Base-by-base conservation (phyloP, 1,140 invertebrate species). In the Procambarus virginalis region DNA sequence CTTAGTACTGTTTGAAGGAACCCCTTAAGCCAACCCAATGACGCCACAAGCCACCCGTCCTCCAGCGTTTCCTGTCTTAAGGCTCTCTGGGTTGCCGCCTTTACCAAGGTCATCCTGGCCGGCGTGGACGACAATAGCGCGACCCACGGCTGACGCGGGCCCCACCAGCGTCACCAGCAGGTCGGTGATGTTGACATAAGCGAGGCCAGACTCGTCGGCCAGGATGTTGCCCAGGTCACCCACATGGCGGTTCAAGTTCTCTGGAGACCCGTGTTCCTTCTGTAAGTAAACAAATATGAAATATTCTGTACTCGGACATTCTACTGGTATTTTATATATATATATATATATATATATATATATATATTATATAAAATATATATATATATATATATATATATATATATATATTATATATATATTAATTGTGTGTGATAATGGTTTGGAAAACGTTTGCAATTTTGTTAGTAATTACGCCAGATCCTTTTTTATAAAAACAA, bases 61-160 rank as follows among this genome's bases (percentile, higher is more conserved):
- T 5, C 99, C 99, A 92, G 99, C 98, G 95, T 99, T 99, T 55
- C 99, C 99, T 81, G 99, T 99, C 17, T 97, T 97, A 94, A 97
- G 97, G 94, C 98, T 99, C 76, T 98, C 95, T 93, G 99, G 97
- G 93, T 99, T 97, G 2, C 97, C 98, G 86, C 98, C 98, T 91
- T 96, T 95, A 6, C 98, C 99, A 77, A 99, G 95, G 94, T 99
- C 99, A 95, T 99, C 99, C 75, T 96, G 95, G 94, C 98, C 98
- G 89, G 97, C 98, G 94, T 99, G 99, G 17, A 97, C 94, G 20
- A 93, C 92, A 46, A 93, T 34, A 4, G 92, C 91, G 9, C 91
- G 75, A n/a, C 88, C 88, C 22, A 90, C 46, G 17, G 90, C 89
- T 17, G 86, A 49, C 46, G 81, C 81, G 2, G 93, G 92, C 80